phyloP scores from a whole-genome alignment of 2,797 vertebrate species.

The Anas bahamensis region DNA sequence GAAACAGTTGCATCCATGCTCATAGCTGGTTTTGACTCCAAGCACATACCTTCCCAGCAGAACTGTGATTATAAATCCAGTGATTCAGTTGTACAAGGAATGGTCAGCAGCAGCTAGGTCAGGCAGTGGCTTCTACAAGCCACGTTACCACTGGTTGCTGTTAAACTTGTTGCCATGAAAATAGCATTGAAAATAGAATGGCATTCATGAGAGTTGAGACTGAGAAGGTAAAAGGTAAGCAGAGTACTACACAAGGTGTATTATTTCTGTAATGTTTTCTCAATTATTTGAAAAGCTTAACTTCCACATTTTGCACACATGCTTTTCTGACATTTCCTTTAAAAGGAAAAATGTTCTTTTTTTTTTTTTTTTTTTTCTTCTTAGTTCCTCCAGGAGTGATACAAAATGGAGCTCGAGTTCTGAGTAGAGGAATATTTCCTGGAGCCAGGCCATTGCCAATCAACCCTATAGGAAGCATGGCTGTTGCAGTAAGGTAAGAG shows the following conservation, averaged over 20 bases:
- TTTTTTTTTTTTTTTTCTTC: background rate
- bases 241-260: background rate
- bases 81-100: background rate
- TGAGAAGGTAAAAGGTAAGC: slow-evolving; percentile 30
- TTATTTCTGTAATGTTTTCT: background rate
- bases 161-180: background rate
- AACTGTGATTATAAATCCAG: background rate
- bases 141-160: background rate
- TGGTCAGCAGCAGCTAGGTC: background rate
- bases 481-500: slow-evolving; percentile 90
- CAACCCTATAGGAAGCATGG: slow-evolving; percentile 91
- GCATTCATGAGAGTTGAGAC: background rate
- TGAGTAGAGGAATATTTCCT: slow-evolving; percentile 93
- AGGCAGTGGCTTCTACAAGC: background rate
- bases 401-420: slow-evolving; percentile 91
- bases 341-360: background rate
- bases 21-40: background rate
- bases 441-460: slow-evolving; percentile 93
- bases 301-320: background rate
- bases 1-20: background rate
- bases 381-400: slow-evolving; percentile 94
- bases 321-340: background rate
- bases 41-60: background rate
- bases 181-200: background rate
- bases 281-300: background rate